Base-by-base conservation (phyloP, 53 echinoderm and acorn worm species). In the Echinometra lucunter region DNA sequence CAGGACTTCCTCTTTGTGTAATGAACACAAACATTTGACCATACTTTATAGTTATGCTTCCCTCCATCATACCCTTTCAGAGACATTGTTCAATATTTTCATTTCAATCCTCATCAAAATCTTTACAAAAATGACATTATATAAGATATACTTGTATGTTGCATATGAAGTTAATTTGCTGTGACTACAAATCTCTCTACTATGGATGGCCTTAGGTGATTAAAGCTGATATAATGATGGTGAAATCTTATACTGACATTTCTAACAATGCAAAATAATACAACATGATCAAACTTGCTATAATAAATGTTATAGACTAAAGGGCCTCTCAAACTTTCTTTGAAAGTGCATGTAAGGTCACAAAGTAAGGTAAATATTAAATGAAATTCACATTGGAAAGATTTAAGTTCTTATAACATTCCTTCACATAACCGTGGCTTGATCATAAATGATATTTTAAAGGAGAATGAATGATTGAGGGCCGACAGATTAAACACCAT, bases 231-330 rank as follows among this genome's bases (percentile, higher is more conserved):
- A 89, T 85, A 27, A 27, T 49, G 15, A 85, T 6, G 40, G 21
- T 44, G 81, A 47, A 85, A n/a, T 49, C 17, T 85, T 49, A 85
- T 85, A 49, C 45, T 85, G 85, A 85, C 85, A 85, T 85, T 27
- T 85, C 85, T n/a, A 47, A 85, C 49, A 85, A 11, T 42, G 42
- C 3, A n/a, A 27, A 47, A 23, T 49, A 85, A 85, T 38, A 85
- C 42, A 49, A 28, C 25, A 38, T 78, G 38, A 18, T 40, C 13
- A 28, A 85, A 49, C 85, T 53, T 28, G 45, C 49, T 47, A 30
- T 30, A 81, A 23, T 44, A 80, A 34, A 23, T 42, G 1, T 42
- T 21, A 2, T 81, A 44, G 21, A 28, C 23, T 44, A 85, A 49
- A 49, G 15, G 45, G 53, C 16, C 49, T 49, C 44, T n/a, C 47